Conservation (phyloP, 1,140 invertebrate species). For the Phenacoccus solenopsis region DNA sequence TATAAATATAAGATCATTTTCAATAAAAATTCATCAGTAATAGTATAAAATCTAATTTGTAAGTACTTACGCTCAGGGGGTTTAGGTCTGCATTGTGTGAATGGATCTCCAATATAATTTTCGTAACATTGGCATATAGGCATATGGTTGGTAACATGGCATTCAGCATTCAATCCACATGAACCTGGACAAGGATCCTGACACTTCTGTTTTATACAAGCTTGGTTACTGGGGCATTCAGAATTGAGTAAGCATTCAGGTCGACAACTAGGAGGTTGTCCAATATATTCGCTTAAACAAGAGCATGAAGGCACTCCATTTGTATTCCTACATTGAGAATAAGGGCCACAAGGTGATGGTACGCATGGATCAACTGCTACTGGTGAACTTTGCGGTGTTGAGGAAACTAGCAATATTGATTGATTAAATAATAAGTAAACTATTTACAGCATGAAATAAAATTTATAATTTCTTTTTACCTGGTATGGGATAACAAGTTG, state of each 20-base stretch:
- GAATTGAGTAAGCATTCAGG: conserved; percentile 36
- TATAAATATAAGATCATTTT: not conserved
- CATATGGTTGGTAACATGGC: conserved; percentile 37
- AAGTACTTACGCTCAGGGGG: conserved; percentile 33
- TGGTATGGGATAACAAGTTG: conserved; percentile 32
- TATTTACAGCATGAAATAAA: not conserved
- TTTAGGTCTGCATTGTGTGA: conserved; percentile 33
- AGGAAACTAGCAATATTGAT: not conserved
- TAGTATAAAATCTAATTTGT: not conserved
- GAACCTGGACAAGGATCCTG: conserved; percentile 34
- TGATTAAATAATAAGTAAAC: not conserved
- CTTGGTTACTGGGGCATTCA: conserved; percentile 32
- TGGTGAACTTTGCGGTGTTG: conserved; percentile 27
- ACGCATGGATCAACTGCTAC: conserved; percentile 31
- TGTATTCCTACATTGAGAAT: conserved; percentile 37
- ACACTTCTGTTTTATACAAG: conserved; percentile 34
- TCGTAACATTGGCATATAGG: conserved; percentile 36
- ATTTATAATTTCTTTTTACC: conserved; percentile 17
- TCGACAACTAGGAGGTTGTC: conserved; percentile 36
- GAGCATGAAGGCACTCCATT: conserved; percentile 33
- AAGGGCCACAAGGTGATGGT: conserved; percentile 41
- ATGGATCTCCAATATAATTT: conserved; percentile 40
- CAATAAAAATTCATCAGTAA: not conserved
- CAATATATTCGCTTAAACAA: conserved; percentile 33
- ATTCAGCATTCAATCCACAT: conserved; percentile 36